Base-by-base conservation (phyloP, 92 coral and sea anemone genomes). In the Ricordea florida region DNA sequence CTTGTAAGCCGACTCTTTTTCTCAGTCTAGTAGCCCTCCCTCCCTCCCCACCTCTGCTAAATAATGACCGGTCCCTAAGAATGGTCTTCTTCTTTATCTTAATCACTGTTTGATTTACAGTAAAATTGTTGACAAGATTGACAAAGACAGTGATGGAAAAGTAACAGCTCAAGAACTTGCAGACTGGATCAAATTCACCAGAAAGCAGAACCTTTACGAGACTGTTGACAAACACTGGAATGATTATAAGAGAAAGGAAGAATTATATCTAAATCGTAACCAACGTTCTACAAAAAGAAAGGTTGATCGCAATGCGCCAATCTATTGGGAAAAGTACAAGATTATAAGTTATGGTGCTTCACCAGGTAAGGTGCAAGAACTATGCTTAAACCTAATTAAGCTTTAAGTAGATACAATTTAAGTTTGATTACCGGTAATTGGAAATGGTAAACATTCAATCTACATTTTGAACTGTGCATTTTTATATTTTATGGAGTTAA, bases 71-170 rank as follows among this genome's bases (percentile, higher is more conserved):
- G n/a, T n/a, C n/a, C n/a, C n/a, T n/a, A n/a, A n/a, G n/a, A n/a
- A n/a, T n/a, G 5, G 11, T 57, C 17, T 63, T 4, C 31, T 10
- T 16, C 11, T 16, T 24, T 28, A 6, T 24, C n/a, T n/a, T n/a
- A n/a, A n/a, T n/a, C n/a, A n/a, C n/a, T n/a, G n/a, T 10, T 14
- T 25, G 10, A 6, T 78, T 26, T 6, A 36, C 60, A 94, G 98
- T 6, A 81, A 85, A 80, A 86, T 96, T 25, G 93, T 89, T 9
- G 97, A 92, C 47, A 90, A 85, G 49, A 92, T 96, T 34, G 97
- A 96, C 67, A 92, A 96, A 63, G 82, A 92, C 75, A 80, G 53
- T n/a, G 93, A 96, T 68, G 97, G 89, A 3, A 89, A 76, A 15
- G 22, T 96, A 0, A 70, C 96, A 0, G 33, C 20, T 11, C 46